Evolutionary conservation across 2,888 invertebrate species (phyloP).

Genomic region (Amitus sp.): DNA sequence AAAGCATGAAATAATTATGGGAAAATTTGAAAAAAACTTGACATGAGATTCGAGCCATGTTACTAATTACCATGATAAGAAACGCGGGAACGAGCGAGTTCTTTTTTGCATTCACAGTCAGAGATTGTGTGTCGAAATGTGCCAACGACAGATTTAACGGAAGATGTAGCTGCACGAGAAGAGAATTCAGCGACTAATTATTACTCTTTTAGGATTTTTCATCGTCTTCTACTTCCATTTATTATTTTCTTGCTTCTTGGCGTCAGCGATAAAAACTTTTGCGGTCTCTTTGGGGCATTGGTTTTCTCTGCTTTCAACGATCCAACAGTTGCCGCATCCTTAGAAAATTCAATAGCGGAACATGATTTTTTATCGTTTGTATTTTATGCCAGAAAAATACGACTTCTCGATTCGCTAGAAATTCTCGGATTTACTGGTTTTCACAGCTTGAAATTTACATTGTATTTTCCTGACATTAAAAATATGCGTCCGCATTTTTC

Average conservation of each 20-base stretch:
- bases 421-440: too few species aligned
- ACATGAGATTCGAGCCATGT: not conserved
- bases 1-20: not conserved
- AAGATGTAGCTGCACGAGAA: conserved; percentile 42
- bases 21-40: not conserved
- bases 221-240: conserved; percentile 16
- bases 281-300: conserved; percentile 11
- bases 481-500: not conserved
- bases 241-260: conserved; percentile 7
- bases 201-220: conserved; percentile 51
- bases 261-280: conserved; percentile 10
- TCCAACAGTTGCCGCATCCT: not conserved
- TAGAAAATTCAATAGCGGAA: too few species aligned
- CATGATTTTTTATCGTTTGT: too few species aligned
- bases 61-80: not conserved
- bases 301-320: not conserved
- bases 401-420: too few species aligned
- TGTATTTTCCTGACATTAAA: not conserved
- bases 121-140: conserved; percentile 9
- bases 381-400: too few species aligned
- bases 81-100: not conserved
- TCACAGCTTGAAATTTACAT: too few species aligned
- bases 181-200: conserved; percentile 52
- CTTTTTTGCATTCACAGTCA: conserved; percentile 1
- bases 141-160: conserved; percentile 41